A percentile compares a stretch with the other conserved stretches of the same genome.
phyloP scores from a whole-genome alignment of 2,113 vertebrate species.

The Theristicus caerulescens region DNA sequence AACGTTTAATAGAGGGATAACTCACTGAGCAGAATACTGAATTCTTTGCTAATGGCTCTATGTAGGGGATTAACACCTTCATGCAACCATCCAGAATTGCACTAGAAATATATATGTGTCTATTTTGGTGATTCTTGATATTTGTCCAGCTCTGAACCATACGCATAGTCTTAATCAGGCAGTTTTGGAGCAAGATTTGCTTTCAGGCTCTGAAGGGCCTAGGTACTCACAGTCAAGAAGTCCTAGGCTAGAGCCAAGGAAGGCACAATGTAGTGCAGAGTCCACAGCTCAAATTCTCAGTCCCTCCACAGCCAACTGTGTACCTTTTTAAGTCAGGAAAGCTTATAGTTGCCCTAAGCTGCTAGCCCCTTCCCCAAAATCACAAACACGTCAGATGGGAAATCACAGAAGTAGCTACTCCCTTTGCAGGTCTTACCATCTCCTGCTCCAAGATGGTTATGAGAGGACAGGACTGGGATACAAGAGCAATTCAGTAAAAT shows the following conservation, averaged over 20 bases:
- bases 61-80: constrained; percentile 10
- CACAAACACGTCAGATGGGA: background rate
- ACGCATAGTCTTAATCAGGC: background rate
- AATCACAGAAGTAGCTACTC: background rate
- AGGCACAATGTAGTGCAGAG: background rate
- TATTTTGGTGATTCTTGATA: background rate
- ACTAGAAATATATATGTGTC: background rate
- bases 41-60: constrained; percentile 42
- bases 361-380: background rate
- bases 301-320: accelerated
- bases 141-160: background rate
- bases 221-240: accelerated
- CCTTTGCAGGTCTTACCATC: accelerated
- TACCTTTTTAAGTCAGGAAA: background rate
- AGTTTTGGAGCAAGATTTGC: background rate
- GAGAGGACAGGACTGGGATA: background rate
- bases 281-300: background rate
- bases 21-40: constrained; percentile 56
- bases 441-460: too few species aligned
- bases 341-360: accelerated
- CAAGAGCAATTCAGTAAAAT: background rate
- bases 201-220: background rate
- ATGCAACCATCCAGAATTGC: background rate
- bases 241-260: background rate
- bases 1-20: constrained; percentile 56